A percentile compares a stretch with the other conserved stretches of the same genome.
phyloP scores from a whole-genome alignment of 2,113 vertebrate genomes.

The Alethe castanea region DNA sequence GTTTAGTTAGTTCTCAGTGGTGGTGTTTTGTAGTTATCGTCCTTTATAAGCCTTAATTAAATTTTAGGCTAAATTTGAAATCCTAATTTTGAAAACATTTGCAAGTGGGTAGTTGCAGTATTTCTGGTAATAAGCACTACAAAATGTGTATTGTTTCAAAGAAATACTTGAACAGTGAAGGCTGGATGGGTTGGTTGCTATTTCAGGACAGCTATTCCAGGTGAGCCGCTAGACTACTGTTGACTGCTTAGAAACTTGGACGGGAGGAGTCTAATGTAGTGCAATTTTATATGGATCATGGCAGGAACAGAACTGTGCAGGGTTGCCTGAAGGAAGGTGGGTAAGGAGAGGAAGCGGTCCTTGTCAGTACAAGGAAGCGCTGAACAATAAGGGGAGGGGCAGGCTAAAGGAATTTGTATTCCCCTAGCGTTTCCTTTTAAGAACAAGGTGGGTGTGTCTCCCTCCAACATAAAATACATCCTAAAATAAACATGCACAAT shows the following conservation, averaged over 20 bases:
- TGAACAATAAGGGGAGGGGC: constrained; percentile 70
- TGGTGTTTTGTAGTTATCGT: not conserved
- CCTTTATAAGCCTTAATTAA: not conserved
- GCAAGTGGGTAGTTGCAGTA: not conserved
- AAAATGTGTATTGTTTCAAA: not conserved
- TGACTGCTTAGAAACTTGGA: not conserved
- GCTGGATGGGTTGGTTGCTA: not conserved
- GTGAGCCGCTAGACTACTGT: not conserved
- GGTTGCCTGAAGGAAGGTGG: constrained; percentile 47
- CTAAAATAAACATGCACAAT: constrained; percentile 54
- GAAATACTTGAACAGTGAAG: not conserved
- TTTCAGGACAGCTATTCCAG: not conserved
- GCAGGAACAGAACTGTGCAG: not conserved
- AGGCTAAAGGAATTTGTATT: constrained; percentile 56
- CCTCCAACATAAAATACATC: constrained; percentile 21
- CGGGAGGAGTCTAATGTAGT: not conserved
- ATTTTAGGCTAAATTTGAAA: not conserved
- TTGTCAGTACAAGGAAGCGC: constrained; percentile 65
- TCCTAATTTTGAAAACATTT: not conserved
- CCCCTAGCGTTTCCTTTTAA: constrained; percentile 60
- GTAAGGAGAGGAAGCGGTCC: constrained; percentile 44
- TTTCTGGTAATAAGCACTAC: not conserved
- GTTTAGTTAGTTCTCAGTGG: not conserved
- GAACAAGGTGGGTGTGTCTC: constrained; percentile 50
- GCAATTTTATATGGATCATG: not conserved